These are phyloP conservation scores for Drosophila tanythrix DNA, from an alignment of 2,888 invertebrate genomes.

Conservation along the genomic window DNA sequence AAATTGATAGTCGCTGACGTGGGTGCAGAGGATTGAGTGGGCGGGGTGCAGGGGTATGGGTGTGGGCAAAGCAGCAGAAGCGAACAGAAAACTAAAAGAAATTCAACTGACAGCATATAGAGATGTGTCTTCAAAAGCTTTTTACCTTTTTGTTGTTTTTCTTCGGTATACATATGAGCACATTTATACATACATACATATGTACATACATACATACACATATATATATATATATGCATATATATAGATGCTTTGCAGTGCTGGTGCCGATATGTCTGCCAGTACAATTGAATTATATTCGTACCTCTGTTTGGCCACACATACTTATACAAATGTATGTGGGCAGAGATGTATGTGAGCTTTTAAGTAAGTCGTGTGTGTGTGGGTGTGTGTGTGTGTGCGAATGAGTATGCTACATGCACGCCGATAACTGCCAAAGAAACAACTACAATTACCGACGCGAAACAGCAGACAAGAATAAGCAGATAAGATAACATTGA, in stretches of 20 bases:
- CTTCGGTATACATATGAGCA: constrained; percentile 9
- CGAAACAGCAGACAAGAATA: constrained; percentile 44
- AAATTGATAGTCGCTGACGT: constrained; percentile 55
- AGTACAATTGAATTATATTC: constrained; percentile 51
- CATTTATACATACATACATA: constrained; percentile 6
- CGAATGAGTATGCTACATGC: constrained; percentile 4
- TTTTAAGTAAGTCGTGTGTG: constrained; percentile 6
- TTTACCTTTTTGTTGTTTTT: constrained; percentile 29
- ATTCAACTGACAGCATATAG: constrained; percentile 51
- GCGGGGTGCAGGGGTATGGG: background rate
- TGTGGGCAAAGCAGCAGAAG: constrained; percentile 1
- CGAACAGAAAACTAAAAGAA: constrained; percentile 29
- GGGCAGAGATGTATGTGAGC: background rate
- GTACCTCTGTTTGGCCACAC: constrained; percentile 11
- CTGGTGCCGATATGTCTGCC: constrained; percentile 60
- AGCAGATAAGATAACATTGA: constrained; percentile 51
- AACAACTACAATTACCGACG: constrained; percentile 42
- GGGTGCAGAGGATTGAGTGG: constrained; percentile 4
- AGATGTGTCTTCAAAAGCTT: constrained; percentile 46
- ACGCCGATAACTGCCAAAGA: constrained; percentile 38
- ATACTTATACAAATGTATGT: background rate
- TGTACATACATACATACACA: background rate
- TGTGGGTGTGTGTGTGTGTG: constrained; percentile 6
- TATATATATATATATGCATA: background rate
- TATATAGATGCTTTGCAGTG: constrained; percentile 7